These are phyloP conservation scores for Drosophila saltans DNA, from an alignment of 1,140 invertebrate species.

Conservation along the genomic window DNA sequence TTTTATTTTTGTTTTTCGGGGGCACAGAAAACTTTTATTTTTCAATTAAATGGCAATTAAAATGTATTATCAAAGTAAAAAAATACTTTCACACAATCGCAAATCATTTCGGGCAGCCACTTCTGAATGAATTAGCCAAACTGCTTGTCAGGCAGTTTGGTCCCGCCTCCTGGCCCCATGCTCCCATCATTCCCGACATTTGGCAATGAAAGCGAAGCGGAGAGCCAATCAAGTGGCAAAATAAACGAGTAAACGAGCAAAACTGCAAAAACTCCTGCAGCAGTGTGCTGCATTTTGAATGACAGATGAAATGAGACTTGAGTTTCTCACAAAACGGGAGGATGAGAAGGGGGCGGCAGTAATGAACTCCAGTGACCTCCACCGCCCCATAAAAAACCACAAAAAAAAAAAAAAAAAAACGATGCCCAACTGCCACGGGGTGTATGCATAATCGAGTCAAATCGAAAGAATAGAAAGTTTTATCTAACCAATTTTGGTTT, in stretches of 20 bases:
- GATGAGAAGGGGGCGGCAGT: slow-evolving; percentile 8
- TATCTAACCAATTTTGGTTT: slow-evolving; percentile 43
- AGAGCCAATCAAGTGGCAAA: slow-evolving; percentile 58
- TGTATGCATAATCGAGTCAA: slow-evolving; percentile 45
- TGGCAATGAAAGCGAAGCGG: slow-evolving; percentile 68
- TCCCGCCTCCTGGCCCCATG: slow-evolving; percentile 1
- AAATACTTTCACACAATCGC: slow-evolving; percentile 74
- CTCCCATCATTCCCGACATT: slow-evolving; percentile 37
- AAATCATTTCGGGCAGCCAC: slow-evolving; percentile 76
- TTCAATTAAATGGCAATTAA: slow-evolving; percentile 80
- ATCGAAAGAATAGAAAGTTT: slow-evolving; percentile 46
- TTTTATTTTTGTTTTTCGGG: slow-evolving; percentile 4
- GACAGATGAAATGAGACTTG: slow-evolving; percentile 62
- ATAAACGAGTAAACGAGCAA: slow-evolving; percentile 13
- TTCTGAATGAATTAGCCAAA: slow-evolving; percentile 74
- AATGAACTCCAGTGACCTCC: slow-evolving; percentile 61
- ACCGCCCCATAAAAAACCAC: slow-evolving; percentile 6
- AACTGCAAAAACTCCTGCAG: slow-evolving; percentile 26
- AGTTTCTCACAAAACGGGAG: slow-evolving; percentile 20
- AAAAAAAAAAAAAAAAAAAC: not conserved
- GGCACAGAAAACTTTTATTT: slow-evolving; percentile 62
- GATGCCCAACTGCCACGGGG: slow-evolving; percentile 32
- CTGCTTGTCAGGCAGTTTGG: slow-evolving; percentile 56
- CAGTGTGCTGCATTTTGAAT: slow-evolving; percentile 35
- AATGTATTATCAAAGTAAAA: slow-evolving; percentile 54